Evolutionary conservation across 2,888 invertebrate genomes (phyloP).

Genomic region (Lasius fuliginosus): DNA sequence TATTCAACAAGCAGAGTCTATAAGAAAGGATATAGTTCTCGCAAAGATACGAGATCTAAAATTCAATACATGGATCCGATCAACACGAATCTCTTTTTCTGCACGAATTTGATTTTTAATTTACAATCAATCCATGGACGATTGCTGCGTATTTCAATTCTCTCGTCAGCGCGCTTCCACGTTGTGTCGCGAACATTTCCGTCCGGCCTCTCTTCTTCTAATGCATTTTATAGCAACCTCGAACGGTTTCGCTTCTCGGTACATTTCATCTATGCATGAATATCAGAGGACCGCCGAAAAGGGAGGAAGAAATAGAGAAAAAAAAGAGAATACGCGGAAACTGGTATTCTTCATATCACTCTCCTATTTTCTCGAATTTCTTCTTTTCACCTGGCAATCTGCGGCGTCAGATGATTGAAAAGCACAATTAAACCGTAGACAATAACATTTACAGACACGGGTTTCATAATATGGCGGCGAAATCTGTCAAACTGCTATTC

Average conservation of each 20-base stretch:
- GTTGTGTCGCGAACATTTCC: constrained; percentile 46
- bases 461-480: constrained; percentile 69
- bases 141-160: constrained; percentile 37
- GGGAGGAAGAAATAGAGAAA: background rate
- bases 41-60: background rate
- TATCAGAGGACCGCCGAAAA: constrained; percentile 67
- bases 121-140: constrained; percentile 40
- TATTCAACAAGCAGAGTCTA: background rate
- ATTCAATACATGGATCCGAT: background rate
- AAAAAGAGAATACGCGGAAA: background rate
- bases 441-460: constrained; percentile 80
- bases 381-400: constrained; percentile 57
- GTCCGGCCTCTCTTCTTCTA: constrained; percentile 67
- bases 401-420: constrained; percentile 74
- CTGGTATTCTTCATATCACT: constrained; percentile 35
- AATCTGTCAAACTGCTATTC: constrained; percentile 65
- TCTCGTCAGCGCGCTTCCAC: constrained; percentile 26
- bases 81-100: constrained; percentile 9
- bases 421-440: constrained; percentile 81
- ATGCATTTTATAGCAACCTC: constrained; percentile 78
- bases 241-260: constrained; percentile 65
- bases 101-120: constrained; percentile 36
- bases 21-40: background rate
- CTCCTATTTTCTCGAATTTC: constrained; percentile 55
- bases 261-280: constrained; percentile 77